A percentile compares a stretch with the other conserved stretches of the same genome.
These are phyloP conservation scores for Sylvilagus bachmani DNA, from an alignment of 2,113 vertebrate genomes.

Conservation along the genomic window DNA sequence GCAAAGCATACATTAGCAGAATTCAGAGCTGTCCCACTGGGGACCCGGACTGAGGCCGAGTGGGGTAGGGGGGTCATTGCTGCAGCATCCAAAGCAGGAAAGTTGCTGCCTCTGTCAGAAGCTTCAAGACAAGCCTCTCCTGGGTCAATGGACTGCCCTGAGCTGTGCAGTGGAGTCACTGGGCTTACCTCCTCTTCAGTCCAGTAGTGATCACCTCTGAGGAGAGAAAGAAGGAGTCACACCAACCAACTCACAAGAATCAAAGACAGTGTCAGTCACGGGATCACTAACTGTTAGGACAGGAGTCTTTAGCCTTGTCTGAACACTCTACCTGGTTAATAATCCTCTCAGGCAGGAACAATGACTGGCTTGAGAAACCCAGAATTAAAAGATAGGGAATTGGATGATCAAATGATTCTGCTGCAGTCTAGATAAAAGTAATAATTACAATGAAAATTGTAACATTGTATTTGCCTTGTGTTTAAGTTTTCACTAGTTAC, in stretches of 20 bases:
- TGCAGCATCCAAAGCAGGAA: neutral
- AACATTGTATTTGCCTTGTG: neutral
- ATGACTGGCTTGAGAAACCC: neutral
- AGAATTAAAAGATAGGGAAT: neutral
- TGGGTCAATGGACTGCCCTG: neutral
- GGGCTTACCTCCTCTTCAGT: neutral
- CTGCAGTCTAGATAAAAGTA: neutral
- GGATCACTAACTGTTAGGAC: neutral
- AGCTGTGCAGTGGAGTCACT: neutral
- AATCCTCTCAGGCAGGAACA: neutral
- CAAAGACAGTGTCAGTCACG: neutral
- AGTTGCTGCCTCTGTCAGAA: neutral
- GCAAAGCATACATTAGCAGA: neutral
- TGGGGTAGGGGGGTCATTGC: neutral
- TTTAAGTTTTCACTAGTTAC: neutral
- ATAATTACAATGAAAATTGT: neutral
- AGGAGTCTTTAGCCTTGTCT: neutral
- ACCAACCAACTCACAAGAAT: neutral
- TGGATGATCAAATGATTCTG: neutral
- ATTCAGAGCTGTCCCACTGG: neutral
- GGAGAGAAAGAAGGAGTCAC: neutral
- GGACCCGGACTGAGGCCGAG: rapidly evolving
- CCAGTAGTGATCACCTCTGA: neutral
- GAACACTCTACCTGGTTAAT: neutral
- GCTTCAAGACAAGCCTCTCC: neutral